Base-by-base conservation (phyloP, 2,888 invertebrate species). In the Neoascia interrupta region DNA sequence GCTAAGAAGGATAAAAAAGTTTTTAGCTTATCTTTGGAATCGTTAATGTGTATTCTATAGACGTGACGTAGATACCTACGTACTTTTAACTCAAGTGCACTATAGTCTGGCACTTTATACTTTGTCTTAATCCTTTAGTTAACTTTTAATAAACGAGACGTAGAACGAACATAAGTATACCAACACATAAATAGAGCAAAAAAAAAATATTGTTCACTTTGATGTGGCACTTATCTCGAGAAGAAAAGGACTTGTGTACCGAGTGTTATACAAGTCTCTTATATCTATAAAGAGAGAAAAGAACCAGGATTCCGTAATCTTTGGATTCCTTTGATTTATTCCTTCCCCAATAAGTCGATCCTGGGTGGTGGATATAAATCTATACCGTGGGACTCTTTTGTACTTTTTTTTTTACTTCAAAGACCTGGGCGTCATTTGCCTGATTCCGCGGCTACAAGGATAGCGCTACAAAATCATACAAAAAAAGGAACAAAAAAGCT, bases 11-110 rank as follows among this genome's bases (percentile, higher is more conserved):
- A 53, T 54, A 61, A 51, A 47, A 54, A 63, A 23, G 6, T 63
- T 63, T 60, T 60, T 8, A 15, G 64, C 58, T 69, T 75, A 69
- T 69, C 69, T 75, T 75, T 69, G 43, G 51, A 69, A 63, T 63
- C 61, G 56, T 51, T 75, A 63, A 75, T 75, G 69, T 75, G 43
- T 70, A 63, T 75, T 75, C 43, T 56, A 54, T 69, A 49, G 66
- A 60, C 36, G 18, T 5, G 10, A 21, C 15, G n/a, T n/a, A n/a
- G n/a, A n/a, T n/a, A n/a, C n/a, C n/a, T n/a, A n/a, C n/a, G n/a
- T 11, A 6, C 2, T 5, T 19, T 26, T 26, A 43, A 45, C 26
- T 19, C 43, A 51, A 23, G 37, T 31, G 18, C 39, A 54, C 34
- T 37, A 41, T 6, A 11, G 34, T 19, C 36, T 26, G 11, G 41